Evolutionary conservation across 2,888 invertebrate genomes (phyloP).

Genomic region (Drosophila fungiperda): DNA sequence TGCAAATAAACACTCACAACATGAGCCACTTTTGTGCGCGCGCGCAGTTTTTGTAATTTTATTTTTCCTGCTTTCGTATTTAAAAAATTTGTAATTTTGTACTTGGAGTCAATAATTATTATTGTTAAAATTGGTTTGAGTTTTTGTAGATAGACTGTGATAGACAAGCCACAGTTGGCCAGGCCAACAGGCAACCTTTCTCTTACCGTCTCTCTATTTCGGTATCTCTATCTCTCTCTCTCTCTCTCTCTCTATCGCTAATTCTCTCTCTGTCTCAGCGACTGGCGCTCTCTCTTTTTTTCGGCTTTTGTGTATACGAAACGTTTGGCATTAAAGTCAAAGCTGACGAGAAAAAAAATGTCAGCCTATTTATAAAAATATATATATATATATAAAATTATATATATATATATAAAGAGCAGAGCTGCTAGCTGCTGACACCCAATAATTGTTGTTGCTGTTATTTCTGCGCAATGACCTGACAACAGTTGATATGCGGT

Average conservation of each 20-base stretch:
- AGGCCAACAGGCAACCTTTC: conserved; percentile 4
- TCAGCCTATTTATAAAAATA: conserved; percentile 75
- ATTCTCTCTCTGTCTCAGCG: neutral
- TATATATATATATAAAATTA: neutral
- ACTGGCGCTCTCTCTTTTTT: conserved; percentile 4
- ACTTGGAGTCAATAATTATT: conserved; percentile 56
- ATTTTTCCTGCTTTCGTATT: conserved; percentile 8
- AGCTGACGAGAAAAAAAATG: conserved; percentile 63
- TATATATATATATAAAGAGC: neutral
- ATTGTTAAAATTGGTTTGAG: conserved; percentile 57
- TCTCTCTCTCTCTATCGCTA: conserved; percentile 10
- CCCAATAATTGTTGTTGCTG: conserved; percentile 29
- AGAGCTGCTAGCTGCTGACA: conserved; percentile 8
- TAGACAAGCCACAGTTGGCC: conserved; percentile 60
- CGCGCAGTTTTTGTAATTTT: conserved; percentile 35
- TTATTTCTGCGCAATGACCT: conserved; percentile 51
- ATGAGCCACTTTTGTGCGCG: conserved; percentile 36
- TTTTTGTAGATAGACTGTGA: conserved; percentile 40
- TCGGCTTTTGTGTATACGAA: conserved; percentile 64
- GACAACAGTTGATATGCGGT: conserved; percentile 76
- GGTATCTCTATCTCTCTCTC: conserved; percentile 1
- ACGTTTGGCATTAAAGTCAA: conserved; percentile 68
- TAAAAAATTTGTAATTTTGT: conserved; percentile 44
- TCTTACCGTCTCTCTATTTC: neutral
- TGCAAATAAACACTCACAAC: conserved; percentile 72